Percentiles rank a stretch among this genome's conserved stretches.
phyloP scores from a whole-genome alignment of 1,140 invertebrate genomes.

The Pseudobourletiella spinata region DNA sequence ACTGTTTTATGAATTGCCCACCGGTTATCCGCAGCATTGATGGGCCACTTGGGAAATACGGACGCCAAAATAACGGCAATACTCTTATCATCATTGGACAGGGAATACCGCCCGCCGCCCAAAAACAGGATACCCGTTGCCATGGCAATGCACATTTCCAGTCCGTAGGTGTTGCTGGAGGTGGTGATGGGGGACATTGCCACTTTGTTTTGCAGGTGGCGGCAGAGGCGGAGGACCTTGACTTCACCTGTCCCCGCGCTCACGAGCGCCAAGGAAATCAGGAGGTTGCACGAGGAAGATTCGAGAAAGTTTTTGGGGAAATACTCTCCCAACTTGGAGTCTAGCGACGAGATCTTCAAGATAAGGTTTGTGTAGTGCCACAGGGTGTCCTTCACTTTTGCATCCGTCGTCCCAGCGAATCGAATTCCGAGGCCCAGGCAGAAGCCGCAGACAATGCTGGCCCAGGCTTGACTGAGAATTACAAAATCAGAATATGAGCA shows the following conservation, averaged over 20 bases:
- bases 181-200: constrained; percentile 39
- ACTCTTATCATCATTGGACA: constrained; percentile 70
- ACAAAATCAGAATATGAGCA: constrained; percentile 12
- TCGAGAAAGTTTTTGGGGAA: constrained; percentile 34
- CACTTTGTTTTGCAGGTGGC: constrained; percentile 63
- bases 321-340: constrained; percentile 28
- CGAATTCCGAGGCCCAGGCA: constrained; percentile 88
- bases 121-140: constrained; percentile 84
- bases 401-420: constrained; percentile 84
- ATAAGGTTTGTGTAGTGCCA: constrained; percentile 51
- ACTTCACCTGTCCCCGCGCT: constrained; percentile 91
- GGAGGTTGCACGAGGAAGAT: constrained; percentile 26
- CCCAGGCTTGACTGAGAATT: constrained; percentile 77
- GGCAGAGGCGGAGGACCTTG: constrained; percentile 71
- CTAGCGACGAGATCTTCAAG: constrained; percentile 12
- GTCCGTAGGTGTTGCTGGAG: constrained; percentile 38
- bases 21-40: constrained; percentile 91
- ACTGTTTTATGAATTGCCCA: too few species aligned
- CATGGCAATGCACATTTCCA: constrained; percentile 47
- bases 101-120: constrained; percentile 80
- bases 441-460: constrained; percentile 87
- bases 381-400: constrained; percentile 66
- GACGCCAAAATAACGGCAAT: constrained; percentile 82
- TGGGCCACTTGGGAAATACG: constrained; percentile 94
- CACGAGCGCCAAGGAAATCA: constrained; percentile 47